Evolutionary conservation across 92 coral and sea anemone species (phyloP).

Genomic region (Metridium senile): DNA sequence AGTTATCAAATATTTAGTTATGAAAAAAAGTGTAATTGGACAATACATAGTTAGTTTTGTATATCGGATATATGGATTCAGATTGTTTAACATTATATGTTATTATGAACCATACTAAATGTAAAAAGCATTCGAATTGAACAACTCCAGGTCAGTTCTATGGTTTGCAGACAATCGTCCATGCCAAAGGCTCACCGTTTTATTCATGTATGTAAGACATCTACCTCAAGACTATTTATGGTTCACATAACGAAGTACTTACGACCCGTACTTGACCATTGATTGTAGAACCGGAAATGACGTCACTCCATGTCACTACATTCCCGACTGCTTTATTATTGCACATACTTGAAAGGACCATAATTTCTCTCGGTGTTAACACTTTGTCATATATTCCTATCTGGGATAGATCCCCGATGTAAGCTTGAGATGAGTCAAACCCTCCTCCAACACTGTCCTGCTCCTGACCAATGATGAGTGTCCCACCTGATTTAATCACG

Average conservation of each 20-base stretch:
- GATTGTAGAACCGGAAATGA: background rate
- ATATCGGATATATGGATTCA: too few relatives aligned
- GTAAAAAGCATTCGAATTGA: too few relatives aligned
- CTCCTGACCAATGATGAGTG: conserved; percentile 10
- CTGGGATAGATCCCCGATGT: conserved; percentile 10
- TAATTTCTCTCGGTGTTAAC: background rate
- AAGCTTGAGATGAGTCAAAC: conserved; percentile 5
- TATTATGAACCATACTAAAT: too few relatives aligned
- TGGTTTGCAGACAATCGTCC: too few relatives aligned
- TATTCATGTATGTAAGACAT: too few relatives aligned
- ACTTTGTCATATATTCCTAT: conserved; percentile 3
- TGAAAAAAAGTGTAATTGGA: too few relatives aligned
- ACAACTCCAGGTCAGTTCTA: too few relatives aligned
- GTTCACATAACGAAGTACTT: background rate
- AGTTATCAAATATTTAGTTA: too few relatives aligned
- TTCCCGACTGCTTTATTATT: background rate
- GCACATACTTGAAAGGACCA: background rate
- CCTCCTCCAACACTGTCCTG: conserved; percentile 19
- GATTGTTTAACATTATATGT: too few relatives aligned
- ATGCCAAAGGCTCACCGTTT: too few relatives aligned
- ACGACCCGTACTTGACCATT: conserved; percentile 5
- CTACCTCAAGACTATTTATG: background rate
- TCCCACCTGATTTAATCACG: conserved; percentile 21
- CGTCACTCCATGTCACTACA: conserved; percentile 14
- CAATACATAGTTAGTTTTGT: too few relatives aligned